phyloP scores from a whole-genome alignment of 2,888 invertebrate genomes.

The Lepidonotus clava region DNA sequence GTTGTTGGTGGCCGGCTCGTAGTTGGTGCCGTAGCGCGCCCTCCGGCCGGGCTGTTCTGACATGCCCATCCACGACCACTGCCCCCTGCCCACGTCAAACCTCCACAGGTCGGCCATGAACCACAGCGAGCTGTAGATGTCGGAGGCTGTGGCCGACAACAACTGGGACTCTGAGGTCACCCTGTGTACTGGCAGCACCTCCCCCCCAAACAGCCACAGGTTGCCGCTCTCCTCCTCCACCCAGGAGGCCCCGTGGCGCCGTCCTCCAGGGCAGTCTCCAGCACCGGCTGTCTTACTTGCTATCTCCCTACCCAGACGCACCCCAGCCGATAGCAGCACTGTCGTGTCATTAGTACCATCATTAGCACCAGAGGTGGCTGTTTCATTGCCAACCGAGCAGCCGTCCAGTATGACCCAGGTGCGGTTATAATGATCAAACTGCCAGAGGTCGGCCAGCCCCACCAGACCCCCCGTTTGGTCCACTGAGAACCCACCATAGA shows the following conservation, averaged over 20 bases:
- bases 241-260: constrained; percentile 49
- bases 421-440: background rate
- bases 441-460: constrained; percentile 12
- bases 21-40: constrained; percentile 22
- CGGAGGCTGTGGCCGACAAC: background rate
- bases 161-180: too few species aligned
- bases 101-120: constrained; percentile 51
- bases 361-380: too few species aligned
- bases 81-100: background rate
- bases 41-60: background rate
- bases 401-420: background rate
- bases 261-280: constrained; percentile 1
- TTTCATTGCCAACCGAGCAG: background rate
- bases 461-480: background rate
- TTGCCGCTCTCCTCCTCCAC: constrained; percentile 2
- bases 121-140: background rate
- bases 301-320: background rate
- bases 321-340: too few species aligned
- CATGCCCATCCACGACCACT: constrained; percentile 42
- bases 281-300: too few species aligned
- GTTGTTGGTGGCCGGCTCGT: background rate
- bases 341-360: background rate
- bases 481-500: constrained; percentile 24
- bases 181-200: background rate
- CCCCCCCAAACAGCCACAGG: constrained; percentile 51